Evolutionary conservation across 2,797 vertebrate species (phyloP), one percentile per base, ranked within the genome.

Genomic region (Lagodon rhomboides): DNA sequence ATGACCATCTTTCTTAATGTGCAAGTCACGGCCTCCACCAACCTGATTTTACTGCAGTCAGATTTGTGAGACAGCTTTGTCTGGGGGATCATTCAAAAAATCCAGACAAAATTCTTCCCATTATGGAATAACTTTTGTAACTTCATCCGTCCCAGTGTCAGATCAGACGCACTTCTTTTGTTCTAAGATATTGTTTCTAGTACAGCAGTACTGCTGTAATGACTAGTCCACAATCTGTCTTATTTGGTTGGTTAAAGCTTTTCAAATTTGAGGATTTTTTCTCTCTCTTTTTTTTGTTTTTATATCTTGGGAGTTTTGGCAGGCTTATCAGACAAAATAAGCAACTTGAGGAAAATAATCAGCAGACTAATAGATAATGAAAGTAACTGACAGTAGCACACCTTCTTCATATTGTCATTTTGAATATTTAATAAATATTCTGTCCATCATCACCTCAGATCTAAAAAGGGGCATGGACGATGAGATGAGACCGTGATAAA

Each of bases 1-100:
- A 77, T 83, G 47, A 30, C 23, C 13, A 43, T 49, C 30, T 78
- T 72, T 83, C 22, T 73, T 50, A 53, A 68, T 56, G 51, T 23
- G n/a, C 46, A 20, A n/a, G n/a, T 81, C 65, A 72, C 18, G 12
- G 55, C 63, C 72, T 74, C 20, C 66, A 60, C 22, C 68, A 60
- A 66, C 16, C 53, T 7, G 3, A 56, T 77, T 80, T 80, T 61
- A 84, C 49, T 44, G n/a, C 60, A 61, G 46, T 59, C 53, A 50
- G n/a, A 69, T 85, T 63, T 71, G 63, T 70, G 68, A 75, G 61
- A 41, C 22, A 43, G 44, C 20, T 58, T 30, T 12, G 8, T 18
- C 27, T 34, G 12, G 16, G 20, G 56, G 47, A 79, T 47, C 67
- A 79, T 47, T 71, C 25, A 61, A 38, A 41, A 41, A 66, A n/a